Base-by-base conservation (phyloP, 2,888 invertebrate species). In the Leistus spinibarbis region DNA sequence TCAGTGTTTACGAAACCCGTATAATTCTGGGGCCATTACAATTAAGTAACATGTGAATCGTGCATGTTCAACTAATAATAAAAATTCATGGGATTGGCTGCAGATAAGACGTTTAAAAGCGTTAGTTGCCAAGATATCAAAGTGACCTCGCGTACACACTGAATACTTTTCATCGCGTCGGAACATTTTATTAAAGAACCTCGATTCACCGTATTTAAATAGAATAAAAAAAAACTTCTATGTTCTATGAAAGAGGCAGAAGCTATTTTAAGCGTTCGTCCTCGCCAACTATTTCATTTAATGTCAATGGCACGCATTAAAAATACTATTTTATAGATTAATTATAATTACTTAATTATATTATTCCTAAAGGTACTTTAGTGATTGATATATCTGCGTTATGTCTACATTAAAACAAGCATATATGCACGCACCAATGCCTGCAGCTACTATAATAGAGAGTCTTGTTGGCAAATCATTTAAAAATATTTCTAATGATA, bases 41-140 rank as follows among this genome's bases (percentile, higher is more conserved):
- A 72, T 66, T 72, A 71, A 64, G 64, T 54, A 72, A 72, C 71
- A 71, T 71, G 71, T 54, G 54, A 23, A 64, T 64, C 64, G 17
- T 56, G 71, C 71, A 64, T 71, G 71, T 16, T 64, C 71, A 23
- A 24, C 71, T 54, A 22, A 64, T 54, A 71, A 60, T 65, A 72
- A 72, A 72, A 72, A 72, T 72, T 24, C 13, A 40, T 16, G 27
- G 19, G 19, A 72, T 72, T 72, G 66, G 65, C 40, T 17, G 66
- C 57, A 72, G 72, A 72, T 72, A 72, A 72, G 13, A 17, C 7
- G 9, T 9, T 62, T 40, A 40, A 40, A 40, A 13, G 5, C 40
- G 13, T 13, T 40, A 10, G 40, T 13, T 40, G 40, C 40, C 40
- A 40, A 40, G 40, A 40, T 40, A 40, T 40, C n/a, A n/a, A 69